These are phyloP conservation scores for Argyresthia goedartella DNA, from an alignment of 2,888 invertebrate genomes.

Conservation along the genomic window DNA sequence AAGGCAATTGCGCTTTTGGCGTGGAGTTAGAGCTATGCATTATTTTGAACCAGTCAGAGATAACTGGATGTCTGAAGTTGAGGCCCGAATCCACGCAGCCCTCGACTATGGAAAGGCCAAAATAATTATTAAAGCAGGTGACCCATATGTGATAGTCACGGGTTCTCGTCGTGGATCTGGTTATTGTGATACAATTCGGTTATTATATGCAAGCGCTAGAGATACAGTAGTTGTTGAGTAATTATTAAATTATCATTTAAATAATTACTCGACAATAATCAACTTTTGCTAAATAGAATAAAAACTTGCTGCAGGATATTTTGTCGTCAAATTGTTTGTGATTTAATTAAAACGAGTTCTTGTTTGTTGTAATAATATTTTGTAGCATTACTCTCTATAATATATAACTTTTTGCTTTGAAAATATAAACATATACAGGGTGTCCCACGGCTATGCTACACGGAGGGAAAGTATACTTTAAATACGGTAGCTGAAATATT, in stretches of 20 bases:
- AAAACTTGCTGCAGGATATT: too few relatives aligned
- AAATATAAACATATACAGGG: too few relatives aligned
- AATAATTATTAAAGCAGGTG: slow-evolving; percentile 44
- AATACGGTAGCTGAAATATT: too few relatives aligned
- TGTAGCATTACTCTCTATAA: too few relatives aligned
- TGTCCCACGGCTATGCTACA: too few relatives aligned
- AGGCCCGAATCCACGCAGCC: slow-evolving; percentile 43
- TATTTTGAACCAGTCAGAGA: slow-evolving; percentile 48
- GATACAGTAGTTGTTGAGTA: slow-evolving; percentile 28
- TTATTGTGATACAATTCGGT: slow-evolving; percentile 49
- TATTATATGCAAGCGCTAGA: slow-evolving; percentile 50
- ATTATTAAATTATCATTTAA: neutral
- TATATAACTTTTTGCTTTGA: too few relatives aligned
- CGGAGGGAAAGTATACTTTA: too few relatives aligned
- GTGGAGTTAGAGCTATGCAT: slow-evolving; percentile 64
- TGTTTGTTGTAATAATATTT: too few relatives aligned
- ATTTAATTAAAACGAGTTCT: too few relatives aligned
- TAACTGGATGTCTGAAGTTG: slow-evolving; percentile 45
- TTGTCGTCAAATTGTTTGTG: too few relatives aligned
- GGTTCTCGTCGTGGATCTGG: slow-evolving; percentile 51
- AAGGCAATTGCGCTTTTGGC: slow-evolving; percentile 69
- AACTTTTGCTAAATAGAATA: too few relatives aligned
- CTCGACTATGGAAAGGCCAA: slow-evolving; percentile 60
- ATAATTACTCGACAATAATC: too few relatives aligned
- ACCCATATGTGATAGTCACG: slow-evolving; percentile 50